phyloP scores from a whole-genome alignment of 2,113 vertebrate genomes.

The Mustelus asterias region DNA sequence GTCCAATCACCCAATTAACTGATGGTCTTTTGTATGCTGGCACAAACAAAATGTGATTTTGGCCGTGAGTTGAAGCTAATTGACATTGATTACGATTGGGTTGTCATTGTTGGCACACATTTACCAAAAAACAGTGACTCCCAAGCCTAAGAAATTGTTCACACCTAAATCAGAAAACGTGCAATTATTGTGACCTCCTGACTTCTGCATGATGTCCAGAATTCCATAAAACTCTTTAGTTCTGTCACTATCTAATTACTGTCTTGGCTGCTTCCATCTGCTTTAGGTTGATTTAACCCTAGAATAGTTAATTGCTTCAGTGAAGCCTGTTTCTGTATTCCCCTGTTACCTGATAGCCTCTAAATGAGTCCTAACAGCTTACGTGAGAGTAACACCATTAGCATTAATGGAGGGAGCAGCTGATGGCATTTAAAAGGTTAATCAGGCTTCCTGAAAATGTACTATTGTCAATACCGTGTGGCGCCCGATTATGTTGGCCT shows the following conservation, averaged over 20 bases:
- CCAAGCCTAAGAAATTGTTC: conserved; percentile 8
- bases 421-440: conserved; percentile 82
- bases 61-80: background rate
- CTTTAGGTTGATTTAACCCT: conserved; percentile 59
- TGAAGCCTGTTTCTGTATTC: conserved; percentile 66
- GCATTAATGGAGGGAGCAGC: conserved; percentile 74
- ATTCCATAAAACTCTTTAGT: conserved; percentile 52
- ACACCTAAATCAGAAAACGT: background rate
- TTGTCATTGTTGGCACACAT: conserved; percentile 40
- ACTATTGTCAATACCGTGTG: conserved; percentile 81
- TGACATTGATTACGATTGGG: conserved; percentile 31
- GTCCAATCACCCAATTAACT: background rate
- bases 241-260: conserved; percentile 50
- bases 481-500: conserved; percentile 86
- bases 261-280: conserved; percentile 49
- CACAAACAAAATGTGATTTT: background rate
- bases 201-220: conserved; percentile 45
- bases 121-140: conserved; percentile 41
- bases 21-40: background rate
- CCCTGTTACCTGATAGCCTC: conserved; percentile 67
- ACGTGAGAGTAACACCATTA: conserved; percentile 74
- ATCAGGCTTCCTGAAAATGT: conserved; percentile 88
- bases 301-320: conserved; percentile 66
- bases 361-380: conserved; percentile 76
- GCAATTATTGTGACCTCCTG: conserved; percentile 35